Evolutionary conservation across 2,888 invertebrate species (phyloP).

Genomic region (Stenurella melanura): DNA sequence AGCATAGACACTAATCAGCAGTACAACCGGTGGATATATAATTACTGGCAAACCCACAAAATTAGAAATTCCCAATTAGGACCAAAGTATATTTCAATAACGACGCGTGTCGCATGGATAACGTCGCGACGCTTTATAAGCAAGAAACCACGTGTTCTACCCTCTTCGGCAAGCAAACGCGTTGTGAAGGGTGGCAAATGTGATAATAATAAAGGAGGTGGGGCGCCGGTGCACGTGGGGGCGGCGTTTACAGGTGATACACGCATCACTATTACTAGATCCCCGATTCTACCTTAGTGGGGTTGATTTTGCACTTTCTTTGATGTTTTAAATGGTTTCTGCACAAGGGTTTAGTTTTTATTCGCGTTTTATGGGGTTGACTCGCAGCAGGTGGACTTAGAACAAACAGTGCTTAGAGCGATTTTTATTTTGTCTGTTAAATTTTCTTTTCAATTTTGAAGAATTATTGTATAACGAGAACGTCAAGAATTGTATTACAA

Average conservation of each 20-base stretch:
- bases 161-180: slow-evolving; percentile 68
- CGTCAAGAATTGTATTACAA: background rate
- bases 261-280: slow-evolving; percentile 50
- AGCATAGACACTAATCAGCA: background rate
- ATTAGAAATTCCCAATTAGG: slow-evolving; percentile 33
- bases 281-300: slow-evolving; percentile 21
- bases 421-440: background rate
- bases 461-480: background rate
- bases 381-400: background rate
- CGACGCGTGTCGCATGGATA: slow-evolving; percentile 50
- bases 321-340: slow-evolving; percentile 10
- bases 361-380: background rate
- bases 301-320: slow-evolving; percentile 25
- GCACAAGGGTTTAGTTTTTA: background rate
- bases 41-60: slow-evolving; percentile 3
- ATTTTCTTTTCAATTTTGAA: background rate
- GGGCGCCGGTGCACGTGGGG: slow-evolving; percentile 63
- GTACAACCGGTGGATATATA: background rate
- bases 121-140: slow-evolving; percentile 58
- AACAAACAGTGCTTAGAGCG: background rate
- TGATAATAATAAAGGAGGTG: slow-evolving; percentile 71
- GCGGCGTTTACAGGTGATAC: slow-evolving; percentile 69
- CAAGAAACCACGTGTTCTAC: slow-evolving; percentile 67
- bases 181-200: slow-evolving; percentile 71
- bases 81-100: slow-evolving; percentile 14